phyloP scores from a whole-genome alignment of 2,888 invertebrate species.

The Linhomoeus sp. region DNA sequence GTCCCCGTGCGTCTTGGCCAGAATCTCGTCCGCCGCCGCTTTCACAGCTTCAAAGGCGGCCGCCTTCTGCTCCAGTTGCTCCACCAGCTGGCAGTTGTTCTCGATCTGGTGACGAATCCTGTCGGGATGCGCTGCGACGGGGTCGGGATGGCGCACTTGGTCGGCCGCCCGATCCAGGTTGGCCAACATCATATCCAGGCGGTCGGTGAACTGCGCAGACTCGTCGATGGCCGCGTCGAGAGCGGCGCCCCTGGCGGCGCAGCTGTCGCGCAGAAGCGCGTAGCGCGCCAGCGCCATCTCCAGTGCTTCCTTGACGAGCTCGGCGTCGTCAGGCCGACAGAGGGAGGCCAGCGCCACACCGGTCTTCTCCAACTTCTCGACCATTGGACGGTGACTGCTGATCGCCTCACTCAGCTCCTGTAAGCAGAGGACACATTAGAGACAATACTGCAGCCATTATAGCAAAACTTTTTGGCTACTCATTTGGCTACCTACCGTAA shows the following conservation, averaged over 20 bases:
- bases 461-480: too few relatives aligned
- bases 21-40: conserved; percentile 71
- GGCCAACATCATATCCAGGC: conserved; percentile 84
- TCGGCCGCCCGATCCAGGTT: conserved; percentile 58
- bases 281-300: neutral
- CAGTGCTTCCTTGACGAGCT: neutral
- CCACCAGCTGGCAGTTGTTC: conserved; percentile 69
- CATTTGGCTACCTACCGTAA: too few relatives aligned
- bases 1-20: conserved; percentile 64
- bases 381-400: conserved; percentile 72
- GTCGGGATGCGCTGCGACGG: conserved; percentile 83
- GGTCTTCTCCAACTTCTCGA: conserved; percentile 93
- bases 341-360: conserved; percentile 63
- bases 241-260: conserved; percentile 50
- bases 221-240: conserved; percentile 65
- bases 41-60: conserved; percentile 76
- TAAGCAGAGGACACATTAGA: too few relatives aligned
- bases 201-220: conserved; percentile 63
- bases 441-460: too few relatives aligned
- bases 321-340: neutral
- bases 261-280: neutral
- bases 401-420: conserved; percentile 66
- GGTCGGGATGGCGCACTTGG: conserved; percentile 58
- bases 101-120: conserved; percentile 84
- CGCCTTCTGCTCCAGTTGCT: conserved; percentile 66